A percentile compares a stretch with the other conserved stretches of the same genome.
These are phyloP conservation scores for Tenthredo notha DNA, from an alignment of 2,888 invertebrate species.

Conservation along the genomic window DNA sequence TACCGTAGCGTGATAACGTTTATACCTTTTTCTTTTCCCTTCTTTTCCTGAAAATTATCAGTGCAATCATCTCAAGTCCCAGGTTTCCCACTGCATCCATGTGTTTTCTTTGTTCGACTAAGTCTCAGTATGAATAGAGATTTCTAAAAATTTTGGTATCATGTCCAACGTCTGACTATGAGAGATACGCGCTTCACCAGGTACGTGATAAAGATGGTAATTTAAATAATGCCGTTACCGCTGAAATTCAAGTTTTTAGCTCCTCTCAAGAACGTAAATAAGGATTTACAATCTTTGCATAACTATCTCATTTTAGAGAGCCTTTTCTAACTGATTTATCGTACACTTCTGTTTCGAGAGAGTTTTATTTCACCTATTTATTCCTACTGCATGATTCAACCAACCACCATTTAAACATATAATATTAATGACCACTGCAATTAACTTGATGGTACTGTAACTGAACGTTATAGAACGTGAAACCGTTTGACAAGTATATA, in stretches of 20 bases:
- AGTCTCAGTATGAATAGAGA: background rate
- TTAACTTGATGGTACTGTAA: conserved; percentile 4
- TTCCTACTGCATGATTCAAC: conserved; percentile 4
- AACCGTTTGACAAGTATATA: conserved; percentile 19
- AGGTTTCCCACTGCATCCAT: background rate
- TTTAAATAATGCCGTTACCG: conserved; percentile 45
- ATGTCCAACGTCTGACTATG: background rate
- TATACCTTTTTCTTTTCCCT: conserved; percentile 19
- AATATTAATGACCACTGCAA: background rate
- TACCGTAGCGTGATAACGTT: conserved; percentile 41
- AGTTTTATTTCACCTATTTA: conserved; percentile 14
- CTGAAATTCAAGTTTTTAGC: conserved; percentile 50
- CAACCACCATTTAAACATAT: background rate
- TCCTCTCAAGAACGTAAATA: conserved; percentile 40
- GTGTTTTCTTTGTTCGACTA: background rate
- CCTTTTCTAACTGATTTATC: conserved; percentile 38
- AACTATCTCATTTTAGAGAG: conserved; percentile 39
- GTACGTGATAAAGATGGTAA: conserved; percentile 36
- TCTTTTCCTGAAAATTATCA: conserved; percentile 15
- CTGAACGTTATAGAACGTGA: background rate
- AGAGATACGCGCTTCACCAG: background rate
- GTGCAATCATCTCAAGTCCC: conserved; percentile 14
- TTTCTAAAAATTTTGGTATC: background rate
- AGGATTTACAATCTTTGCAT: conserved; percentile 50
- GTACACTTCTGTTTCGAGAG: conserved; percentile 11